Conservation (phyloP, 2,113 vertebrate genomes). For the Aldabrachelys gigantea region DNA sequence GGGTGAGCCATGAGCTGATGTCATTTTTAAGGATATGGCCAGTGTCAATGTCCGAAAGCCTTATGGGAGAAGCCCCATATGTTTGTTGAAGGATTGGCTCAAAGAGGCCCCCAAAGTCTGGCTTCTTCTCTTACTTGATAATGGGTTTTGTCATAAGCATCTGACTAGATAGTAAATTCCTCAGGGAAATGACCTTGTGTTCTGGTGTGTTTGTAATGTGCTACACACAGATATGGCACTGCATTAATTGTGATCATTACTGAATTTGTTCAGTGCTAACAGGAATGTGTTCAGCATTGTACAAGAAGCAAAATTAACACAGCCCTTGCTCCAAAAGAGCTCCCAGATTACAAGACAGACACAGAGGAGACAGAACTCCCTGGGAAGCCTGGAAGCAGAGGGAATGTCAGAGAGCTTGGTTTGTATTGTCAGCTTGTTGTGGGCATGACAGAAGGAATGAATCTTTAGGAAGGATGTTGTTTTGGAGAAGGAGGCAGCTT, state of each 20-base stretch:
- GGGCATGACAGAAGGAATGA: not conserved
- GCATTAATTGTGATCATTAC: not conserved
- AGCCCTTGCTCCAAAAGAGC: conserved; percentile 32
- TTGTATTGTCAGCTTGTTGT: not conserved
- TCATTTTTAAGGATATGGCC: not conserved
- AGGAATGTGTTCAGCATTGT: not conserved
- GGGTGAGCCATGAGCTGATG: not conserved
- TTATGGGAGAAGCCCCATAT: not conserved
- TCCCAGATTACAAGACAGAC: conserved; percentile 12
- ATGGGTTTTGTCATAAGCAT: not conserved
- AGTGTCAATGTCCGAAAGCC: not conserved
- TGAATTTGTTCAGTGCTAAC: conserved; percentile 27
- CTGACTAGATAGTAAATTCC: not conserved
- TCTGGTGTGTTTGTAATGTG: not conserved
- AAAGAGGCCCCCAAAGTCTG: accelerated
- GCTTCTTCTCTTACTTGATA: not conserved
- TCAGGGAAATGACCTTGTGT: not conserved
- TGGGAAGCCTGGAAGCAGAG: not conserved
- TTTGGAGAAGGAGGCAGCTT: not conserved
- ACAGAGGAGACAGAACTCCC: not conserved
- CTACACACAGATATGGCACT: not conserved
- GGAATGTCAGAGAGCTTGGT: not conserved
- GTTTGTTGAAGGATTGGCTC: not conserved
- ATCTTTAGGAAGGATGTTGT: not conserved
- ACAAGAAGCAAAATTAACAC: conserved; percentile 38